Evolutionary conservation across 1,140 invertebrate species (phyloP).

Genomic region (Eupristina koningsbergeri): DNA sequence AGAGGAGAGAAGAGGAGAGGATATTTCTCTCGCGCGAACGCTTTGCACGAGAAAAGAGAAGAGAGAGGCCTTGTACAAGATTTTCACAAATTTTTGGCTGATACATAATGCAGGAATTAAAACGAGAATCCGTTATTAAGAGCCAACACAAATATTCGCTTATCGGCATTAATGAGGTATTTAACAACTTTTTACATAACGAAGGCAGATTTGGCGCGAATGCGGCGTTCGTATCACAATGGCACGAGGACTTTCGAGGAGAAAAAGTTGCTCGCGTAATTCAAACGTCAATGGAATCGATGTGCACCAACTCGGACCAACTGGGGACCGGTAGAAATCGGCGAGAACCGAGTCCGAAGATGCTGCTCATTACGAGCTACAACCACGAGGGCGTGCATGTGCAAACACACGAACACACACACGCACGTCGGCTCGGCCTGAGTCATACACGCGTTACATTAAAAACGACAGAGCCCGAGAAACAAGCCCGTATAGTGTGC

Average conservation of each 20-base stretch:
- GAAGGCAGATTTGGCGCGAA: neutral
- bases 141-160: neutral
- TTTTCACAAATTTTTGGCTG: neutral
- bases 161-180: neutral
- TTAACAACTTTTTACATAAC: neutral
- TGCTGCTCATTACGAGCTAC: too few species aligned
- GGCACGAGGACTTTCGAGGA: neutral
- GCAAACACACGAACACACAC: too few species aligned
- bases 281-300: neutral
- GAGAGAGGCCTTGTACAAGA: neutral
- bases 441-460: neutral
- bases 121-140: neutral
- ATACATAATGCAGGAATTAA: too few species aligned
- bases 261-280: neutral
- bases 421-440: neutral
- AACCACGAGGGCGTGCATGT: too few species aligned
- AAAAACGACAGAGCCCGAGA: conserved; percentile 10
- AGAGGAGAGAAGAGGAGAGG: too few species aligned
- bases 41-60: too few species aligned
- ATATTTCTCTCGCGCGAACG: neutral
- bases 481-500: neutral
- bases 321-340: neutral
- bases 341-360: neutral
- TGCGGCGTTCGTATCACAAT: too few species aligned
- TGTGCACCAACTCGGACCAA: too few species aligned